These are phyloP conservation scores for Lanistes nyassanus DNA, from an alignment of 1,140 invertebrate genomes.

Conservation along the genomic window DNA sequence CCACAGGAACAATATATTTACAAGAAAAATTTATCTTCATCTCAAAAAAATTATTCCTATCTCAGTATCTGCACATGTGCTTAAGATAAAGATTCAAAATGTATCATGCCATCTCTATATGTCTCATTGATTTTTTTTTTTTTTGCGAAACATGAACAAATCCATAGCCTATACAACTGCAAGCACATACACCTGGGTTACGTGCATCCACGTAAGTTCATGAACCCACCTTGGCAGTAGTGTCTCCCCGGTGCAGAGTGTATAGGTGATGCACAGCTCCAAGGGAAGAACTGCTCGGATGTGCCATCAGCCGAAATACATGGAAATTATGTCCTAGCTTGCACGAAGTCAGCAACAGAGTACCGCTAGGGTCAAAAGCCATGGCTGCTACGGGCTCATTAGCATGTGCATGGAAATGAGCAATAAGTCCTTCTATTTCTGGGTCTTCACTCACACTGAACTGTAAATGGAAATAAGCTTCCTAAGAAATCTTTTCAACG, in stretches of 20 bases:
- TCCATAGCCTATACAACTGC: no score
- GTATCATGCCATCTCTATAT: no score
- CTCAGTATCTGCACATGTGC: no score
- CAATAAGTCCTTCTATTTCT: conserved; percentile 73
- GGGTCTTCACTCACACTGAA: conserved; percentile 62
- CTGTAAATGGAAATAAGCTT: conserved; percentile 37
- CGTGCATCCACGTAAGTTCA: neutral
- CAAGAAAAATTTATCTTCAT: no score
- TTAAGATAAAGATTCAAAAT: no score
- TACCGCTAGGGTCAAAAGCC: conserved; percentile 91
- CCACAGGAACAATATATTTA: no score
- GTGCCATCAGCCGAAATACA: conserved; percentile 92
- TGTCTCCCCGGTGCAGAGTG: conserved; percentile 85
- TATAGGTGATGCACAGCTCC: conserved; percentile 97
- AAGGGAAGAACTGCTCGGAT: conserved; percentile 86
- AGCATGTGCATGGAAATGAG: conserved; percentile 94
- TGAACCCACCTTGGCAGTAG: conserved; percentile 69
- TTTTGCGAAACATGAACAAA: no score
- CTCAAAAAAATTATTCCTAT: no score
- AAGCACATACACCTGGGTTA: no score
- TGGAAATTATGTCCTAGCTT: conserved; percentile 95
- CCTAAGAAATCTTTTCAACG: no score
- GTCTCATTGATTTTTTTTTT: no score
- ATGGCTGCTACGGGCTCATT: conserved; percentile 88
- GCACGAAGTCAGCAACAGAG: conserved; percentile 91